Percentiles rank a stretch among this genome's conserved stretches.
Conservation (phyloP, 2,888 invertebrate species). For the Dexiosoma caninum region DNA sequence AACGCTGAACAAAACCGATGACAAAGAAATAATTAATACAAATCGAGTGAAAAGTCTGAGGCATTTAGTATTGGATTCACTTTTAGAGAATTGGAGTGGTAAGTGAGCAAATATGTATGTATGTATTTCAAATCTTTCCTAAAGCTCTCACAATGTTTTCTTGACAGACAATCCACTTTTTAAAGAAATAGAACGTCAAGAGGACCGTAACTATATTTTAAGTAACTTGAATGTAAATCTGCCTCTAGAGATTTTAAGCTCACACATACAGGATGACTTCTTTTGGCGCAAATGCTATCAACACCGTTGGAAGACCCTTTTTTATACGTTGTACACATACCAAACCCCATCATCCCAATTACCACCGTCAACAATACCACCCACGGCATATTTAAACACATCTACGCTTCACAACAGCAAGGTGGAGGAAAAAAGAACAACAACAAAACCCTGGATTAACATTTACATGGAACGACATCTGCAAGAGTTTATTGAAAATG, state of each 20-base stretch:
- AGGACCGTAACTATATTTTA: constrained; percentile 76
- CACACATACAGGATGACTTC: constrained; percentile 74
- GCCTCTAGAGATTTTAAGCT: constrained; percentile 73
- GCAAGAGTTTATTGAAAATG: constrained; percentile 76
- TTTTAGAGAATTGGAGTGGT: constrained; percentile 76
- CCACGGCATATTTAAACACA: constrained; percentile 13
- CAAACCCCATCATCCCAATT: too few relatives aligned
- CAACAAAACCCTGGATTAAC: constrained; percentile 73
- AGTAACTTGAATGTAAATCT: constrained; percentile 74
- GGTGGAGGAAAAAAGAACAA: background rate
- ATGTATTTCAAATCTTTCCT: background rate
- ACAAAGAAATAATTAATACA: constrained; percentile 31
- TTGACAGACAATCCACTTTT: constrained; percentile 73
- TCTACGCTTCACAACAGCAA: constrained; percentile 52
- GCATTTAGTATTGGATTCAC: constrained; percentile 74
- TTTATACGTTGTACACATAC: constrained; percentile 53
- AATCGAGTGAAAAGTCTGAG: constrained; percentile 72
- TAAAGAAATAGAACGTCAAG: constrained; percentile 70
- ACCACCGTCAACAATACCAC: constrained; percentile 54
- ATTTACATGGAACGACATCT: constrained; percentile 78
- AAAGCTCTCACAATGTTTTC: background rate
- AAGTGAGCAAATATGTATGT: constrained; percentile 41
- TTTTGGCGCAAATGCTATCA: constrained; percentile 76
- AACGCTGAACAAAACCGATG: constrained; percentile 61
- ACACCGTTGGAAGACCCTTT: constrained; percentile 72